phyloP scores from a whole-genome alignment of 2,113 vertebrate species.

The Cyprinodon variegatus region DNA sequence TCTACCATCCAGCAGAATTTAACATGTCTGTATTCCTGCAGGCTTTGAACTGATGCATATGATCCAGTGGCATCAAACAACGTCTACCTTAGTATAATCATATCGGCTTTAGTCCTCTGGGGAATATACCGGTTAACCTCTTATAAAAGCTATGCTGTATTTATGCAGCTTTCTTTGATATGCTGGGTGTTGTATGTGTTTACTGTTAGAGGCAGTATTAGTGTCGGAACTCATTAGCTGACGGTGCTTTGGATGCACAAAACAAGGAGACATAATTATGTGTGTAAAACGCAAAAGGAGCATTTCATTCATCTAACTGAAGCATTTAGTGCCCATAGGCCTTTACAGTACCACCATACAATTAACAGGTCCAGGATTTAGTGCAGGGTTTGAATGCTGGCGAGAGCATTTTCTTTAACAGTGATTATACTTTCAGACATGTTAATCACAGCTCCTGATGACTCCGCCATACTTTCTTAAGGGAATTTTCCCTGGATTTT shows the following conservation, averaged over 20 bases:
- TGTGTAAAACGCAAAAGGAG: slow-evolving; percentile 61
- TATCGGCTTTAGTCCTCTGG: neutral
- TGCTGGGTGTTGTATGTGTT: slow-evolving; percentile 7
- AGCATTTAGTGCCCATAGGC: slow-evolving; percentile 57
- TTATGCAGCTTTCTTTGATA: slow-evolving; percentile 9
- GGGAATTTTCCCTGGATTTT: slow-evolving; percentile 60
- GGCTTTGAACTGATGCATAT: neutral
- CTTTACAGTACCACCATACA: slow-evolving; percentile 64
- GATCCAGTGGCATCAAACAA: slow-evolving; percentile 1
- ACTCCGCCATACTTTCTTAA: slow-evolving; percentile 69
- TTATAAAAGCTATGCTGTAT: neutral
- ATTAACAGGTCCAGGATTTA: slow-evolving; percentile 75
- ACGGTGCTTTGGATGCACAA: slow-evolving; percentile 42
- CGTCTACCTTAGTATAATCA: neutral
- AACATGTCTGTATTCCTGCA: neutral
- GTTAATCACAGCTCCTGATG: slow-evolving; percentile 75
- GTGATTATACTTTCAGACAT: slow-evolving; percentile 71
- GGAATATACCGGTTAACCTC: slow-evolving; percentile 4
- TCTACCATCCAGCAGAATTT: neutral
- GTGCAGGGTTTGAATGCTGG: slow-evolving; percentile 67
- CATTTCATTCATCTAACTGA: slow-evolving; percentile 65
- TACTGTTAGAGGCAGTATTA: slow-evolving; percentile 25
- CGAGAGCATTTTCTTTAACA: slow-evolving; percentile 66
- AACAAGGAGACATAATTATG: slow-evolving; percentile 55
- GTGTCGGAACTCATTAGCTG: slow-evolving; percentile 49